Evolutionary conservation across 2,888 invertebrate genomes (phyloP).

Genomic region (Pristionchus japonicus): DNA sequence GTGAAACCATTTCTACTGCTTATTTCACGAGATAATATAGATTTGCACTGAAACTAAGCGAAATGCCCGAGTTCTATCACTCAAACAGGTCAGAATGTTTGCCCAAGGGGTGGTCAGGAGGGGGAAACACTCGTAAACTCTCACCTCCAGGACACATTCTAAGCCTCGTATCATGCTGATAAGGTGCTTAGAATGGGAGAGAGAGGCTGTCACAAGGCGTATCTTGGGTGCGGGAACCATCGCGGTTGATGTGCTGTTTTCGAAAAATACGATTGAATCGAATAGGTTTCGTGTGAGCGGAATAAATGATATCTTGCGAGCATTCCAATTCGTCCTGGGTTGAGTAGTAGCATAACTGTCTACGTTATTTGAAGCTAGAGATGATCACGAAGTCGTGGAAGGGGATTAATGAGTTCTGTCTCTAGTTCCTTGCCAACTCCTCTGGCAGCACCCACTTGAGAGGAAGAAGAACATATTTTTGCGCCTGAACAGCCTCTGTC

Average conservation of each 20-base stretch:
- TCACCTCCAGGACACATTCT: constrained; percentile 7
- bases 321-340: no score
- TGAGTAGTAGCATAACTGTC: no score
- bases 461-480: no score
- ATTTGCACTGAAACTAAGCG: no score
- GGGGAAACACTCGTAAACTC: neutral
- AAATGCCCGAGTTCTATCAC: neutral
- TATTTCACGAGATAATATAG: neutral
- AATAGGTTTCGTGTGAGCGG: no score
- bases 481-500: neutral
- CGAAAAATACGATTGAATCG: no score
- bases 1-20: neutral
- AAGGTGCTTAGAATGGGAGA: neutral
- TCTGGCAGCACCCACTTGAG: no score
- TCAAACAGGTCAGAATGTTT: neutral
- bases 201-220: neutral
- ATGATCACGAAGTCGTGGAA: no score
- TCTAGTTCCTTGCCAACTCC: no score
- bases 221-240: neutral
- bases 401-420: no score
- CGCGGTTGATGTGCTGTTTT: neutral
- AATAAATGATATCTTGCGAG: no score
- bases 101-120: neutral
- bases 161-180: constrained; percentile 7
- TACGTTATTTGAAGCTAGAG: no score